Evolutionary conservation across 2,797 vertebrate genomes (phyloP), one percentile per base, ranked within the genome.

Genomic region (Lateolabrax maculatus): DNA sequence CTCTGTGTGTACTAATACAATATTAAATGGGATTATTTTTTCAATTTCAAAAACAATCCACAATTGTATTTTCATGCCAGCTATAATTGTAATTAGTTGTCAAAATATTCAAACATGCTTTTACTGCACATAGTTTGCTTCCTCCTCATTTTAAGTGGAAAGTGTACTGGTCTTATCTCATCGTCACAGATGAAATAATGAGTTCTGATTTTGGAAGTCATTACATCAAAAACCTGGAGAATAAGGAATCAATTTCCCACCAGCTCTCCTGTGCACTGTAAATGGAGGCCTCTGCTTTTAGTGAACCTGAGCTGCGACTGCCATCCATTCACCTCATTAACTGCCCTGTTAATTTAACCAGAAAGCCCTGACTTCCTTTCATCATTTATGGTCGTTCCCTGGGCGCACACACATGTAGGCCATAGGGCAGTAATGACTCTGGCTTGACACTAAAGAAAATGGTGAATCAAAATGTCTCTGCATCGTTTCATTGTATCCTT

Each of bases 271-370:
- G 77, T 60, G 5, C 37, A 1, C 53, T 23, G 64, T 64, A 46
- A 80, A n/a, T 2, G 23, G 64, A 61, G 74, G 62, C 62, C 66
- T 74, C 44, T 25, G 74, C 70, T 74, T 65, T 61, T 16, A 61
- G 31, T 77, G 71, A 87, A 81, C 58, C 75, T 60, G 65, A 83
- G 74, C 51, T 66, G 49, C n/a, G 11, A 19, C 70, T 71, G 71
- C 53, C 37, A 10, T 56, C 76, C 77, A 81, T 75, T 85, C 73
- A 67, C 81, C 87, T 90, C 83, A 75, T 87, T 89, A 87, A 83
- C 60, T 27, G 43, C 6, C 68, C 36, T 51, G 78, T 77, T 75
- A 68, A 84, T 79, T 67, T 75, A 74, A 71, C 69, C 81, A 81
- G 58, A 84, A 61, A 77, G 37, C 68, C 49, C 37, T 19, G 21